Evolutionary conservation across 2,113 vertebrate species (phyloP).

Genomic region (Amphilophus citrinellus): DNA sequence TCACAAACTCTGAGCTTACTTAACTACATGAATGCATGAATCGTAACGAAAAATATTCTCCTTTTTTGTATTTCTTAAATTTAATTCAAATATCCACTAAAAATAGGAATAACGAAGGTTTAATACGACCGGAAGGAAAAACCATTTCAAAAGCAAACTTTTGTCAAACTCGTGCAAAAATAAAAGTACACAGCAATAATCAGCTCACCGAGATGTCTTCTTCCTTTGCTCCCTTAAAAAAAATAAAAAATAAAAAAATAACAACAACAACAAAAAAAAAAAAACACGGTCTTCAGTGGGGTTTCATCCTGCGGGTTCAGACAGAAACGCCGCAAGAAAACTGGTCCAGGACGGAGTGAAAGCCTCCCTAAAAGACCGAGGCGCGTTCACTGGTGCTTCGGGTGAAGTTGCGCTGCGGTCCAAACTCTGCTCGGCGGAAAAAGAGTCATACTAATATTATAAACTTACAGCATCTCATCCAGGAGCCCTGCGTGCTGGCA

Average conservation of each 20-base stretch:
- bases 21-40: not conserved
- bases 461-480: constrained; percentile 40
- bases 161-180: not conserved
- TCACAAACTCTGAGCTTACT: not conserved
- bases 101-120: not conserved
- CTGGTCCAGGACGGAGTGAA: constrained; percentile 30
- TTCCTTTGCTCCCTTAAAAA: not conserved
- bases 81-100: not conserved
- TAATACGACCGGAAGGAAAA: not conserved
- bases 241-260: too few species aligned
- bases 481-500: not conserved
- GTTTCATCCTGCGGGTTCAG: constrained; percentile 26
- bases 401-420: constrained; percentile 41
- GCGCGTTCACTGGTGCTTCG: constrained; percentile 4
- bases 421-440: constrained; percentile 22
- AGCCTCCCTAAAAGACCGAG: not conserved
- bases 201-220: constrained; percentile 33
- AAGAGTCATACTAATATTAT: constrained; percentile 8
- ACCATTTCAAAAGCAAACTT: constrained; percentile 20
- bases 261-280: too few species aligned
- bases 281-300: not conserved
- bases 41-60: not conserved
- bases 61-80: not conserved
- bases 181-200: not conserved
- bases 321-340: constrained; percentile 27